These are phyloP conservation scores for Tipula vernalis DNA, from an alignment of 2,888 invertebrate species.

Conservation along the genomic window DNA sequence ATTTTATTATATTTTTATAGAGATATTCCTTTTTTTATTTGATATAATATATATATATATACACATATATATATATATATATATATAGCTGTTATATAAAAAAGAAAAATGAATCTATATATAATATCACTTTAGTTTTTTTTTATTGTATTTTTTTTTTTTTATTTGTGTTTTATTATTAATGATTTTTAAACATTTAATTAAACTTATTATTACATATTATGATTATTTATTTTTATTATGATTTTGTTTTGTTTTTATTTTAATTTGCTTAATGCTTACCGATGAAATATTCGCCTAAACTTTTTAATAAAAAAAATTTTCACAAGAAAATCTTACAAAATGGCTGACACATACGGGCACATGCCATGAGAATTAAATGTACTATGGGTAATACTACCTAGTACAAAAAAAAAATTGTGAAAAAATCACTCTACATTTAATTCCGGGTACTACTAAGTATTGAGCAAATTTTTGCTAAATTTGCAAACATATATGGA, in stretches of 20 bases:
- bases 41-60: background rate
- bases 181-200: background rate
- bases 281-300: slow-evolving; percentile 45
- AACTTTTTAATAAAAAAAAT: slow-evolving; percentile 42
- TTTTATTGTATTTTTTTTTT: background rate
- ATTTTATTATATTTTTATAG: background rate
- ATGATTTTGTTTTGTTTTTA: background rate
- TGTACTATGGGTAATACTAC: slow-evolving; percentile 8
- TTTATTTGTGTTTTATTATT: background rate
- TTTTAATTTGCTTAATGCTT: slow-evolving; percentile 28
- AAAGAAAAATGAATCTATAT: background rate
- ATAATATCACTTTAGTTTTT: background rate
- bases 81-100: background rate
- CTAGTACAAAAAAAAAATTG: background rate
- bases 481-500: background rate
- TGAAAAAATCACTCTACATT: background rate
- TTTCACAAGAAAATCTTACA: slow-evolving; percentile 48
- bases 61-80: background rate
- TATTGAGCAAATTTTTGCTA: background rate
- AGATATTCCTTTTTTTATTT: background rate
- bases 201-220: background rate
- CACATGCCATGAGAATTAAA: slow-evolving; percentile 49
- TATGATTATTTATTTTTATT: background rate
- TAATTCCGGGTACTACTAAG: background rate
- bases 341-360: slow-evolving; percentile 52